A percentile compares a stretch with the other conserved stretches of the same genome.
Conservation (phyloP, 2,797 vertebrate genomes). For the Columba guinea region DNA sequence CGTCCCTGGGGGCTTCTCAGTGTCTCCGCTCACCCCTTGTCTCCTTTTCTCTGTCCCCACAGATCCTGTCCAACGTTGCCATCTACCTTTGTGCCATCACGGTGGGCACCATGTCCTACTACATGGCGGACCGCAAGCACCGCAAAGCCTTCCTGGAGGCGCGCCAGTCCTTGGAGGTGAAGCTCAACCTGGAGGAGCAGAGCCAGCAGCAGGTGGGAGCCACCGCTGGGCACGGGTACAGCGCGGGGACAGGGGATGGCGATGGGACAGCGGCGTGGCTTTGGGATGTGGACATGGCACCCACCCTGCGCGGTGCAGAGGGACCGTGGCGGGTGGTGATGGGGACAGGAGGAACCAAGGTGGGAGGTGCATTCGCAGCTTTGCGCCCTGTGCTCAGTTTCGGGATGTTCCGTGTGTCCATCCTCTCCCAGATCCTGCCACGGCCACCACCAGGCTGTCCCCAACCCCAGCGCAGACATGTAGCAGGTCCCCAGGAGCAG, state of each 20-base stretch:
- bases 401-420: accelerated
- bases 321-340: accelerated
- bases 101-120: constrained; percentile 91
- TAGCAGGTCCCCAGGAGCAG: neutral
- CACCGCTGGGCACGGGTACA: neutral
- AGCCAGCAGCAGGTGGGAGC: constrained; percentile 92
- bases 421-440: neutral
- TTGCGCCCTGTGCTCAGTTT: neutral
- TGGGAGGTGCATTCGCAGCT: accelerated
- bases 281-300: neutral
- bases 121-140: constrained; percentile 95
- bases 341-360: neutral
- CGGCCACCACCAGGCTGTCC: neutral
- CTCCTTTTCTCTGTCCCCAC: neutral
- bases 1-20: accelerated
- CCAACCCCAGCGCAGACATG: neutral
- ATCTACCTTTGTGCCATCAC: constrained; percentile 87
- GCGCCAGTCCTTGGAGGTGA: constrained; percentile 94
- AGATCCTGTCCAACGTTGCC: constrained; percentile 90
- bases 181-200: constrained; percentile 94
- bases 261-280: accelerated
- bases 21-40: accelerated
- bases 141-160: constrained; percentile 94
- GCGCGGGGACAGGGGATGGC: neutral
- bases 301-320: accelerated